phyloP scores from a whole-genome alignment of 2,888 invertebrate species.

The Coenonympha arcania region DNA sequence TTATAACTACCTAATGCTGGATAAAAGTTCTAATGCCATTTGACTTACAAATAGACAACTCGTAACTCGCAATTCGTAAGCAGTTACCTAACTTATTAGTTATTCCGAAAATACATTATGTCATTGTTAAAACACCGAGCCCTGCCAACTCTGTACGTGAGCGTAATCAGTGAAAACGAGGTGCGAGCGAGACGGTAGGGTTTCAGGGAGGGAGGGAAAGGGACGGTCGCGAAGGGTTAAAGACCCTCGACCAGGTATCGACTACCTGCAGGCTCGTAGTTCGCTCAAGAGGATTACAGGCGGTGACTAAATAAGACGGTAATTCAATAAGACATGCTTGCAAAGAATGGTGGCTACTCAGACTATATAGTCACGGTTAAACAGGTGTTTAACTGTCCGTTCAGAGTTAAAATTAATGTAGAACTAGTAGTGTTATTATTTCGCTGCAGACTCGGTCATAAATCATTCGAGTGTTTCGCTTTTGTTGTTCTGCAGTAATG shows the following conservation, averaged over 20 bases:
- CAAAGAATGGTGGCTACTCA: not conserved
- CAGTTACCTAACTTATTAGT: no score
- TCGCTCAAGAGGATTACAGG: not conserved
- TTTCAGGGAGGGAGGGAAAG: not conserved
- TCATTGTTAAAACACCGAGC: constrained; percentile 22
- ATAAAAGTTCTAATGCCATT: no score
- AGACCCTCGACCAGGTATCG: constrained; percentile 28
- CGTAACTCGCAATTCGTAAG: no score
- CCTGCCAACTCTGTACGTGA: constrained; percentile 38
- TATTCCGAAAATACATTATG: constrained; percentile 2
- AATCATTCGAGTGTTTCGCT: no score
- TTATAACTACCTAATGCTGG: no score
- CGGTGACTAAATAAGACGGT: not conserved
- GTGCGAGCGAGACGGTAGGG: constrained; percentile 25
- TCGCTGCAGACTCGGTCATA: no score
- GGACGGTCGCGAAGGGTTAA: constrained; percentile 26
- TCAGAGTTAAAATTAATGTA: not conserved
- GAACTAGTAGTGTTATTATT: no score
- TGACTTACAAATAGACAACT: no score
- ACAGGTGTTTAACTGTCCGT: not conserved
- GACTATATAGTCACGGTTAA: not conserved
- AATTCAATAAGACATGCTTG: constrained; percentile 1
- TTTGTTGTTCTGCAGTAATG: no score
- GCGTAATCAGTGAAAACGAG: constrained; percentile 25
- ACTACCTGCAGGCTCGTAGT: constrained; percentile 15